Percentiles rank a stretch among this genome's conserved stretches.
Conservation (phyloP, 2,797 vertebrate species). For the Pyrocephalus nanus region DNA sequence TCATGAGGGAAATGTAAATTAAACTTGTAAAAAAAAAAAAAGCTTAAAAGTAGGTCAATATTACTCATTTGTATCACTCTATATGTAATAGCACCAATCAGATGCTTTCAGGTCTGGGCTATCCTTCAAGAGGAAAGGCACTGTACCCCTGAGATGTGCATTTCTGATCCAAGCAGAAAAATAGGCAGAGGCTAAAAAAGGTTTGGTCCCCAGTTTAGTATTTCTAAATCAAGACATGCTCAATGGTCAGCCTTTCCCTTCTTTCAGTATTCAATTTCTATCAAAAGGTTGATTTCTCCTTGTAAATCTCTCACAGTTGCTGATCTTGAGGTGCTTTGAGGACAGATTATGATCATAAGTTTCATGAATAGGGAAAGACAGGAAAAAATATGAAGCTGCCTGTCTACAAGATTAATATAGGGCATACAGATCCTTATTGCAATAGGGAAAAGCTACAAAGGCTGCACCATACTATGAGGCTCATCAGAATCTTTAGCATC, state of each 20-base stretch:
- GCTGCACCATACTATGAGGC: background rate
- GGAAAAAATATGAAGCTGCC: background rate
- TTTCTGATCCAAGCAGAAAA: background rate
- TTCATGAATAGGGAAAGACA: background rate
- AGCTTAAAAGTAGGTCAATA: background rate
- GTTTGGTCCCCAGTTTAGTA: background rate
- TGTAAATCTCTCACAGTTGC: background rate
- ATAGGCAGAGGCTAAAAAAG: background rate
- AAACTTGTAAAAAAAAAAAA: background rate
- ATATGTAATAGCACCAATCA: background rate
- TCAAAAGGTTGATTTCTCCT: background rate
- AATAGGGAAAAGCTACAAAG: background rate
- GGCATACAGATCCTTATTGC: background rate
- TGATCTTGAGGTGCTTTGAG: background rate
- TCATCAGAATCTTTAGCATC: background rate
- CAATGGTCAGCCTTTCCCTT: background rate
- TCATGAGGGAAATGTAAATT: background rate
- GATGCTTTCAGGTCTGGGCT: background rate
- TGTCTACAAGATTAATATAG: background rate
- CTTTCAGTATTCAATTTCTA: background rate
- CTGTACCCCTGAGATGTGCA: rapidly evolving
- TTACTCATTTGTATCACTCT: background rate
- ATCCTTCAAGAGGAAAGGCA: background rate
- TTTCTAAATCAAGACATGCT: background rate
- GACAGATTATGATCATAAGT: background rate